Percentiles rank a stretch among this genome's conserved stretches.
Evolutionary conservation across 2,888 invertebrate species (phyloP).

Genomic region (Nematopogon swammerdamellus): DNA sequence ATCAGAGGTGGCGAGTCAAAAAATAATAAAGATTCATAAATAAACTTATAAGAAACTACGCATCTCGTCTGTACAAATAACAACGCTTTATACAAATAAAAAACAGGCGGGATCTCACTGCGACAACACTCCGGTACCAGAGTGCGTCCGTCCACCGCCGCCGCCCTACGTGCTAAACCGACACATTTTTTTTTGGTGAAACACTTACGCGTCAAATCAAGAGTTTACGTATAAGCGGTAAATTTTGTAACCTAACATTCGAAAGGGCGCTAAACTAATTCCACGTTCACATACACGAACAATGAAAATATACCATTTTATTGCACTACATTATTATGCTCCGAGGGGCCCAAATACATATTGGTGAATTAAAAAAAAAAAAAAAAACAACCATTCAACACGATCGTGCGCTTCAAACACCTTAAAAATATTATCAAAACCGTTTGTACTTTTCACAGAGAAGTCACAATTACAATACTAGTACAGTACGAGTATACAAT

Average conservation of each 20-base stretch:
- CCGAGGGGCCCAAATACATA: slow-evolving; percentile 10
- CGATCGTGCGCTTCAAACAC: not conserved
- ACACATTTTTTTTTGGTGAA: not conserved
- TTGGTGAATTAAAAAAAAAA: not conserved
- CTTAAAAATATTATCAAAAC: not conserved
- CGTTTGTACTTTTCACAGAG: not conserved
- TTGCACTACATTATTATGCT: slow-evolving; percentile 50
- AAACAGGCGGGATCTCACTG: no score
- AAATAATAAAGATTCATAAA: not conserved
- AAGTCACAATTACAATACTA: no score
- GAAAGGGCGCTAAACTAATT: not conserved
- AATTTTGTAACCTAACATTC: not conserved
- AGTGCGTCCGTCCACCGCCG: no score
- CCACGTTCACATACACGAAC: not conserved
- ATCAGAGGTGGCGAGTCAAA: not conserved
- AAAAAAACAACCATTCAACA: no score
- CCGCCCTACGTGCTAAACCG: not conserved
- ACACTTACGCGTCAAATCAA: not conserved
- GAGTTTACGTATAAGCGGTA: not conserved
- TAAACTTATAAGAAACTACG: not conserved
- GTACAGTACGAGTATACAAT: no score
- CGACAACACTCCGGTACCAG: no score
- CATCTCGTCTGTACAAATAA: not conserved
- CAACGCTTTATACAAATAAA: not conserved
- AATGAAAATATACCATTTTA: slow-evolving; percentile 19